Percentiles rank a stretch among this genome's conserved stretches.
phyloP scores from a whole-genome alignment of 1,140 invertebrate species.

The Pomacea maculata region DNA sequence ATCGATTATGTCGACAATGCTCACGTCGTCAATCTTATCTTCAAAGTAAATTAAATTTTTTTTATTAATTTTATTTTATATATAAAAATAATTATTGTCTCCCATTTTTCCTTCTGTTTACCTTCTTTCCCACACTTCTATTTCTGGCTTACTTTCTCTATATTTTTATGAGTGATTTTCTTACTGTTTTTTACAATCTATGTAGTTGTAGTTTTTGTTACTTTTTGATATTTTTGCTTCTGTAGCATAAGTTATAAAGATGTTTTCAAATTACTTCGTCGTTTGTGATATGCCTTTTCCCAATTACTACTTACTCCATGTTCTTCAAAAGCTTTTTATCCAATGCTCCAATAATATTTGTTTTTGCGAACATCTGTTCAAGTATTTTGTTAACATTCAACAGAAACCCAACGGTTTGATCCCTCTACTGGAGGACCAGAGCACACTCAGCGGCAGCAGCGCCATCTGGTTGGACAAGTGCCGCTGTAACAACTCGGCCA shows the following conservation, averaged over 20 bases:
- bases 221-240: neutral
- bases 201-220: neutral
- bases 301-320: neutral
- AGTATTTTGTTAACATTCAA: neutral
- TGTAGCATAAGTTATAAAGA: neutral
- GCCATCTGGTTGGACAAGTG: conserved; percentile 10
- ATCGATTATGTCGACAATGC: conserved; percentile 82
- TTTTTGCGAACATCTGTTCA: too few species aligned
- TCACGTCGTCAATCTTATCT: conserved; percentile 35
- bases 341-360: neutral
- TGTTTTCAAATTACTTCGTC: neutral
- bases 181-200: neutral
- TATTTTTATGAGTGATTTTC: conserved; percentile 83
- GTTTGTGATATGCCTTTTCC: neutral
- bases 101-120: neutral
- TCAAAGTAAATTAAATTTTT: conserved; percentile 24
- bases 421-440: conserved; percentile 33
- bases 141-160: conserved; percentile 72
- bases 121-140: neutral
- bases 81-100: neutral
- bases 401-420: conserved; percentile 24
- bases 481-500: neutral
- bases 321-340: neutral
- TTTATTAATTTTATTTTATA: neutral
- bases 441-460: neutral